Percentiles rank a stretch among this genome's conserved stretches.
phyloP scores from a whole-genome alignment of 2,113 vertebrate genomes.

The Clarias batrachus region DNA sequence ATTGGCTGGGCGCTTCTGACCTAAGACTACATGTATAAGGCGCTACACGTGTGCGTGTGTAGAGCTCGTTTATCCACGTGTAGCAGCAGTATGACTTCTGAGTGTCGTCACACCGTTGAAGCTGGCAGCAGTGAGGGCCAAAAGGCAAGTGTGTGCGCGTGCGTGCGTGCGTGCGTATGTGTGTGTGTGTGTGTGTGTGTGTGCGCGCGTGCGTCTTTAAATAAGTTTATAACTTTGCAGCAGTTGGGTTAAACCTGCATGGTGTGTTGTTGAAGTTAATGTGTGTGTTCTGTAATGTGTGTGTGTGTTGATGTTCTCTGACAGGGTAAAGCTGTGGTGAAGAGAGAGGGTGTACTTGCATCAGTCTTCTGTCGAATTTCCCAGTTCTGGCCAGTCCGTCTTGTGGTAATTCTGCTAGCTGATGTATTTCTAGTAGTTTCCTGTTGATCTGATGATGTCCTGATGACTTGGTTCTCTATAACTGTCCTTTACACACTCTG shows the following conservation, averaged over 20 bases:
- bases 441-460: not conserved
- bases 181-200: no score
- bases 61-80: not conserved
- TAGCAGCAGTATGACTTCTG: conserved; percentile 57
- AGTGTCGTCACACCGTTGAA: conserved; percentile 41
- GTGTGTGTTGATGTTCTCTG: not conserved
- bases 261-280: not conserved
- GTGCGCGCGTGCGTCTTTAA: not conserved
- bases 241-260: no score
- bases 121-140: conserved; percentile 22
- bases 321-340: conserved; percentile 57
- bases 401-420: conserved; percentile 62
- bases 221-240: not conserved
- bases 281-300: not conserved
- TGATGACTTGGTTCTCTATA: not conserved
- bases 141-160: conserved; percentile 28
- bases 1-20: conserved; percentile 48
- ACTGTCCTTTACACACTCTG: not conserved
- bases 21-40: conserved; percentile 53
- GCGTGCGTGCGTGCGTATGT: no score
- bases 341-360: conserved; percentile 54
- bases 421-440: not conserved
- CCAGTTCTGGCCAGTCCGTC: conserved; percentile 68
- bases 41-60: no score
- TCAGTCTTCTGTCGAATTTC: conserved; percentile 60